A percentile compares a stretch with the other conserved stretches of the same genome.
Evolutionary conservation across 1,140 invertebrate genomes (phyloP).

Genomic region (Drosophila parabipectinata): DNA sequence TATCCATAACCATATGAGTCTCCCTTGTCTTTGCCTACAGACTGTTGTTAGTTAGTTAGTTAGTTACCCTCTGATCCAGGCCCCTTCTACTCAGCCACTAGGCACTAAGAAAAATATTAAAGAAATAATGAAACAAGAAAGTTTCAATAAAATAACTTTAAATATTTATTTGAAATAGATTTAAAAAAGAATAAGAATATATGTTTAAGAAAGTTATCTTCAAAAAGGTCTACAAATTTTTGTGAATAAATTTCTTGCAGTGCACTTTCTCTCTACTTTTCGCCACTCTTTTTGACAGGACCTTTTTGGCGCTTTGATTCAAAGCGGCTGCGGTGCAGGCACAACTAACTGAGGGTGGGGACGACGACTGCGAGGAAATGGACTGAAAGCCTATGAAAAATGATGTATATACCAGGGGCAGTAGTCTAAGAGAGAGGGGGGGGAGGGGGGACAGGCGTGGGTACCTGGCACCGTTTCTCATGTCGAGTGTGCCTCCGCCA

Average conservation of each 20-base stretch:
- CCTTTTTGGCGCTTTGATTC: conserved; percentile 75
- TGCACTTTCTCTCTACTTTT: conserved; percentile 2
- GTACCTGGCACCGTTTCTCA: conserved; percentile 60
- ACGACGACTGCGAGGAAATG: conserved; percentile 13
- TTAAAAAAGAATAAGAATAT: background rate
- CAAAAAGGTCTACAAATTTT: no score
- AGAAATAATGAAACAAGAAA: background rate
- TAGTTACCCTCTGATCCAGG: conserved; percentile 38
- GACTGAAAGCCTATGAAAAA: conserved; percentile 70
- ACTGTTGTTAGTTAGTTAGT: conserved; percentile 58
- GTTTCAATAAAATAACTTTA: no score
- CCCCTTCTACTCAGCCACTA: background rate
- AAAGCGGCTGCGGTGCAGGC: conserved; percentile 28
- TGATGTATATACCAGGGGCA: conserved; percentile 47
- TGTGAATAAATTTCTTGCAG: background rate
- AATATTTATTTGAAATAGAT: background rate
- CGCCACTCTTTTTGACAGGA: conserved; percentile 64
- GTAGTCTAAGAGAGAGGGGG: background rate
- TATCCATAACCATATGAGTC: background rate
- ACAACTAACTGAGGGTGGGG: no score
- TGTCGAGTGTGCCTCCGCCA: conserved; percentile 35
- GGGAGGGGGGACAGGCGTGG: background rate
- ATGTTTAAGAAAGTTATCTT: background rate
- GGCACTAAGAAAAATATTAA: background rate
- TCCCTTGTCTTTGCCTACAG: conserved; percentile 14